Conservation (phyloP, 2,113 vertebrate species). For the Eupsittula cactorum region DNA sequence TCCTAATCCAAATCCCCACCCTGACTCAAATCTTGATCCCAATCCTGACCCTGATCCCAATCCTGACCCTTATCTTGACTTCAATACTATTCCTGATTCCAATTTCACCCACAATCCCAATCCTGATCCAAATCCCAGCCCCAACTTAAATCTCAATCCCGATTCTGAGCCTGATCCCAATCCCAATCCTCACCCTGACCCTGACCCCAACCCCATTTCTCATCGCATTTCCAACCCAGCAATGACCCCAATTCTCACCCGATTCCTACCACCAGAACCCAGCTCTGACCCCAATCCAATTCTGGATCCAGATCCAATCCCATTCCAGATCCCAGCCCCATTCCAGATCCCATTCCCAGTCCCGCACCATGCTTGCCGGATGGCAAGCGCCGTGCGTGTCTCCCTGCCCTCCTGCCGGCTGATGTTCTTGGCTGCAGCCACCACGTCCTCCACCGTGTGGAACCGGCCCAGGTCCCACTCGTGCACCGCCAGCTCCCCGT, state of each 20-base stretch:
- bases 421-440: conserved; percentile 91
- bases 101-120: rapidly evolving
- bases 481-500: conserved; percentile 86
- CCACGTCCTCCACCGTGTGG: conserved; percentile 84
- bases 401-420: conserved; percentile 92
- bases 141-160: not conserved
- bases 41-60: rapidly evolving
- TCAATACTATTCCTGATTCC: rapidly evolving
- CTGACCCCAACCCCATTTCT: not conserved
- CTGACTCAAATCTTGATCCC: rapidly evolving
- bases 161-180: rapidly evolving
- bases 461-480: conserved; percentile 91
- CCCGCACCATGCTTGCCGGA: conserved; percentile 84
- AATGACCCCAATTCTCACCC: too few species aligned
- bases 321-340: not conserved
- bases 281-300: too few species aligned
- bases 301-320: too few species aligned
- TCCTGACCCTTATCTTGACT: not conserved
- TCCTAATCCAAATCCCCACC: rapidly evolving
- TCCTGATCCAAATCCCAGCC: rapidly evolving
- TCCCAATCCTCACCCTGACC: rapidly evolving
- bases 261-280: not conserved
- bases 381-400: conserved; percentile 89
- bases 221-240: not conserved
- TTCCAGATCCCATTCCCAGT: rapidly evolving